phyloP scores from a whole-genome alignment of 2,113 vertebrate genomes.

The Vidua chalybeata region DNA sequence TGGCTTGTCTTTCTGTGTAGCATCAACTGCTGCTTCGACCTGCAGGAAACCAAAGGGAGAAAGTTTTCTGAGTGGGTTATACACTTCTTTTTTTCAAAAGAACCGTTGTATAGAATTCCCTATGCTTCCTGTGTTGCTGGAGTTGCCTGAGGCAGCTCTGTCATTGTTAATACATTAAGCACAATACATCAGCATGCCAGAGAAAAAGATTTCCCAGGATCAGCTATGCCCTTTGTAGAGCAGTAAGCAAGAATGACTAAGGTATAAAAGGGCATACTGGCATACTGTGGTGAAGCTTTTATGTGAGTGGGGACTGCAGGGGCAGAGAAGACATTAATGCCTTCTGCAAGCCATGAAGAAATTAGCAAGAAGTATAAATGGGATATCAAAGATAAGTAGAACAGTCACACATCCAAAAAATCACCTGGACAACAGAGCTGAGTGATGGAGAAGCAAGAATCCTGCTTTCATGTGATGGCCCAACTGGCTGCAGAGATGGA shows the following conservation, averaged over 20 bases:
- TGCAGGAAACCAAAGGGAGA: background rate
- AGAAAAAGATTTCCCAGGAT: background rate
- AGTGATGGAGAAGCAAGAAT: background rate
- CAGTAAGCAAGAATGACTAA: background rate
- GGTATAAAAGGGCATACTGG: background rate
- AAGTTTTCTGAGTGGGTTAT: background rate
- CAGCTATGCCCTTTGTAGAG: slow-evolving; percentile 21
- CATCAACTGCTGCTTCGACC: background rate
- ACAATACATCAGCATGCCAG: slow-evolving; percentile 9
- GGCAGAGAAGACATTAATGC: background rate
- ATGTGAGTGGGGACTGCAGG: background rate
- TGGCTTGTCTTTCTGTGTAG: background rate
- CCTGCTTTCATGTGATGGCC: background rate
- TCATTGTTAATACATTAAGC: slow-evolving; percentile 15
- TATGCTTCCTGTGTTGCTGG: slow-evolving; percentile 10
- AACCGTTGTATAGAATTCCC: background rate
- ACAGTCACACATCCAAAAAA: background rate
- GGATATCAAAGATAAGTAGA: background rate
- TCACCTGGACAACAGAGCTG: background rate
- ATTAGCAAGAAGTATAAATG: background rate
- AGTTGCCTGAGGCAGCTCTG: slow-evolving; percentile 39
- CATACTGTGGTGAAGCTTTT: background rate
- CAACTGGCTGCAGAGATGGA: background rate
- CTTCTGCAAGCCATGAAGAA: background rate
- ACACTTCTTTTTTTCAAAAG: slow-evolving; percentile 16